Evolutionary conservation across 2,888 invertebrate species (phyloP).

Genomic region (Sarcophaga variegata): DNA sequence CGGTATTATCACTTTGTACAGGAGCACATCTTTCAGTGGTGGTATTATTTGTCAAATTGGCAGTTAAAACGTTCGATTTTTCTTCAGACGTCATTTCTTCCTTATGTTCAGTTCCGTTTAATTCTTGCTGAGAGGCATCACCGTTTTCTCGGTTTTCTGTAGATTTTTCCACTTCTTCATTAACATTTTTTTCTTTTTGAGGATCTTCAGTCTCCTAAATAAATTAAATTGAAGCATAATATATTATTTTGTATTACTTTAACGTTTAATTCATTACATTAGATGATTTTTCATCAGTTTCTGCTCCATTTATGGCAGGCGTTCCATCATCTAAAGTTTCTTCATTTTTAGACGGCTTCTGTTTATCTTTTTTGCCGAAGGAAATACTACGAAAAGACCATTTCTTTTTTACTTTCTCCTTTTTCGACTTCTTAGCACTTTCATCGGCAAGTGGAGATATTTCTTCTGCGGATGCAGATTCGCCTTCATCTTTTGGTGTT

Average conservation of each 20-base stretch:
- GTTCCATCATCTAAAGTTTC: conserved; percentile 79
- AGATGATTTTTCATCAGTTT: conserved; percentile 71
- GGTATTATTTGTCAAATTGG: conserved; percentile 69
- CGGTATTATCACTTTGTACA: conserved; percentile 70
- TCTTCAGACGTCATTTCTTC: conserved; percentile 70
- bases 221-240: conserved; percentile 18
- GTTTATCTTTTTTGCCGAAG: conserved; percentile 93
- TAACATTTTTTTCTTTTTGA: conserved; percentile 64
- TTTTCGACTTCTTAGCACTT: conserved; percentile 85
- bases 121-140: conserved; percentile 73
- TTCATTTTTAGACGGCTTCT: conserved; percentile 89
- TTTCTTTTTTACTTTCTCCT: conserved; percentile 91
- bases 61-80: conserved; percentile 65
- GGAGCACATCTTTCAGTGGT: conserved; percentile 70
- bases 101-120: conserved; percentile 73
- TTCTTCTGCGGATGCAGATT: conserved; percentile 73
- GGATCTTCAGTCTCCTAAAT: conserved; percentile 63
- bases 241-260: background rate
- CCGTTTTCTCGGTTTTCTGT: conserved; percentile 73
- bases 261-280: conserved; percentile 71
- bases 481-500: conserved; percentile 71
- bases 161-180: conserved; percentile 70
- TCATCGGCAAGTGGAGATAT: conserved; percentile 78
- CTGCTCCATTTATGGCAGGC: conserved; percentile 68
- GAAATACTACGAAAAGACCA: conserved; percentile 94